These are phyloP conservation scores for Anastrepha ludens DNA, from an alignment of 1,140 invertebrate genomes.

Conservation along the genomic window DNA sequence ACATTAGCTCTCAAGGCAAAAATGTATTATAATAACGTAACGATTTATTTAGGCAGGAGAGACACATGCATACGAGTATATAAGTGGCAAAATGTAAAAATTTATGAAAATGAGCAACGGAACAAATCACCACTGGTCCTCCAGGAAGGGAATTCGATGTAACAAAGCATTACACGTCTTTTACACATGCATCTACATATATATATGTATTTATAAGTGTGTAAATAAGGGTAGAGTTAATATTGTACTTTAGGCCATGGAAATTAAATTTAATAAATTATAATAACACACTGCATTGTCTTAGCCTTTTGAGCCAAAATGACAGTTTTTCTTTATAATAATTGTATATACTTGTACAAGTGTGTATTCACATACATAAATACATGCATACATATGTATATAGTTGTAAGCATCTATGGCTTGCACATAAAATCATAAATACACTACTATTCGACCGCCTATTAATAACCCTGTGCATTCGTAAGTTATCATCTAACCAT, in stretches of 20 bases:
- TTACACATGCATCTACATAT: constrained; percentile 9
- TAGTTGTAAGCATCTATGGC: too few relatives aligned
- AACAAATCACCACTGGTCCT: constrained; percentile 25
- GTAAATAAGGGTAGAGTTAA: constrained; percentile 28
- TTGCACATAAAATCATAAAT: too few relatives aligned
- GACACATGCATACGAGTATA: neutral
- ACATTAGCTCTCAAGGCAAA: neutral
- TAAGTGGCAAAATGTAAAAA: constrained; percentile 15
- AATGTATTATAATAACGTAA: neutral
- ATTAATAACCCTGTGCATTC: too few relatives aligned
- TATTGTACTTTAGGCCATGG: constrained; percentile 46
- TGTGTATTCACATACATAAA: too few relatives aligned
- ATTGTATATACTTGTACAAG: too few relatives aligned
- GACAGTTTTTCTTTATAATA: neutral
- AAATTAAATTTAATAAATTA: constrained; percentile 50
- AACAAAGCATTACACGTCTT: neutral
- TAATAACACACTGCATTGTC: constrained; percentile 25
- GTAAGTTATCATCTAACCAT: too few relatives aligned
- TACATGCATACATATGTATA: too few relatives aligned
- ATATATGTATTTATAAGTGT: constrained; percentile 21
- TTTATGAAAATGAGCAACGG: neutral
- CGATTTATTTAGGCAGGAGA: neutral
- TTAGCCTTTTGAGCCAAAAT: neutral
- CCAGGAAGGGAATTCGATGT: constrained; percentile 11
- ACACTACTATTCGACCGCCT: too few relatives aligned